Base-by-base conservation (phyloP, 2,113 vertebrate genomes). In the Terrapene triunguis region DNA sequence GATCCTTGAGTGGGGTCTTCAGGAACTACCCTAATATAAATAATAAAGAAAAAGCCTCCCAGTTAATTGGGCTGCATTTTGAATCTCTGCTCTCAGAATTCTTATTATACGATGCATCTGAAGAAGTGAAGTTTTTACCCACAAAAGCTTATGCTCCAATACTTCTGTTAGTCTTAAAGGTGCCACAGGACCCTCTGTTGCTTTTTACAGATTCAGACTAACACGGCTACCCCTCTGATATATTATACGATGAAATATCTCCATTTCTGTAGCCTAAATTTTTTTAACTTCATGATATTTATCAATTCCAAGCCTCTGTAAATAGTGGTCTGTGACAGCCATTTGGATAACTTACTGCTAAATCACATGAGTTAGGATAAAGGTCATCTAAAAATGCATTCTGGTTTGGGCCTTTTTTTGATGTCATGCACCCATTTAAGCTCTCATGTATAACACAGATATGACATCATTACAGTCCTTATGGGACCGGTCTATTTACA, bases 281-380 rank as follows among this genome's bases (percentile, higher is more conserved):
- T 55, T 55, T 16, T 17, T 65, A 32, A 17, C 24, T 35, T 65
- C 32, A 65, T 65, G 16, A 29, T 35, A 65, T 29, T 65, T 65
- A 65, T 16, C 62, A 65, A 65, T 84, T 2, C 0, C 19, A 50
- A 86, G 53, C 84, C 82, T 76, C 32, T 4, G 57, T 76, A 22
- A 84, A 5, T 8, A 59, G 38, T 1, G 0, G 6, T 47, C 79
- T 19, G 22, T 65, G 82, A 88, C 88, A 69, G 9, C 6, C 6
- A 54, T 65, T 53, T 69, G 74, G 32, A 82, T 82, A 82, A 57
- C 29, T 35, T 35, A 35, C 32, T 65, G 32, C 62, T 65, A 65
- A 29, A 32, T 55, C 32, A 27, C 1, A 0, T 17, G 7, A 1
- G 2, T 0, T 1, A 38, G 8, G 32, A 51, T 55, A 25, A 55